Percentiles rank a stretch among this genome's conserved stretches.
Conservation (phyloP, 2,113 vertebrate species). For the Oriolus oriolus region DNA sequence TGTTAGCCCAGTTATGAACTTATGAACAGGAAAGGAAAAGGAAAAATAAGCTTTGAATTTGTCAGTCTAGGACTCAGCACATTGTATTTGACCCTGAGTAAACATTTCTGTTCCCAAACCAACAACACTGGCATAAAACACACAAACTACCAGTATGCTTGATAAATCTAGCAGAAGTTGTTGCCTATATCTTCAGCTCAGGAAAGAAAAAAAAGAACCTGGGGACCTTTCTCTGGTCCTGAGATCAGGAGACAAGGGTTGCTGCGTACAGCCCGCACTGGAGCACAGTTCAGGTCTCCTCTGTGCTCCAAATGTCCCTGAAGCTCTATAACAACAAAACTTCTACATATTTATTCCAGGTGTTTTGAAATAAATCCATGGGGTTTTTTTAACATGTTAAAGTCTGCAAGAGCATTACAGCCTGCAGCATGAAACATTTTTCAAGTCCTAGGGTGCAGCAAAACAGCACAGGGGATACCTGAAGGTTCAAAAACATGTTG, state of each 20-base stretch:
- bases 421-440: not conserved
- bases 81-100: not conserved
- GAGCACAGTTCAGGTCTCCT: not conserved
- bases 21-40: not conserved
- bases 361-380: not conserved
- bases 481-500: not conserved
- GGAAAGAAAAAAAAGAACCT: not conserved
- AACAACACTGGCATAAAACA: not conserved
- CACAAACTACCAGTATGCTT: not conserved
- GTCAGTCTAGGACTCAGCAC: not conserved
- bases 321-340: not conserved
- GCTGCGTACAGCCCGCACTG: not conserved
- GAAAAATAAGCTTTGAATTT: not conserved
- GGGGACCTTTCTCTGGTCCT: not conserved
- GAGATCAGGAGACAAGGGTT: not conserved
- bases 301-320: not conserved
- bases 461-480: not conserved
- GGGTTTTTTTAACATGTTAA: not conserved
- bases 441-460: not conserved
- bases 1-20: not conserved
- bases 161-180: not conserved
- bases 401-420: not conserved
- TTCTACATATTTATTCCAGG: not conserved
- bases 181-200: not conserved
- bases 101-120: not conserved